These are phyloP conservation scores for Stenolophus ochropezus DNA, from an alignment of 2,888 invertebrate species.

Conservation along the genomic window DNA sequence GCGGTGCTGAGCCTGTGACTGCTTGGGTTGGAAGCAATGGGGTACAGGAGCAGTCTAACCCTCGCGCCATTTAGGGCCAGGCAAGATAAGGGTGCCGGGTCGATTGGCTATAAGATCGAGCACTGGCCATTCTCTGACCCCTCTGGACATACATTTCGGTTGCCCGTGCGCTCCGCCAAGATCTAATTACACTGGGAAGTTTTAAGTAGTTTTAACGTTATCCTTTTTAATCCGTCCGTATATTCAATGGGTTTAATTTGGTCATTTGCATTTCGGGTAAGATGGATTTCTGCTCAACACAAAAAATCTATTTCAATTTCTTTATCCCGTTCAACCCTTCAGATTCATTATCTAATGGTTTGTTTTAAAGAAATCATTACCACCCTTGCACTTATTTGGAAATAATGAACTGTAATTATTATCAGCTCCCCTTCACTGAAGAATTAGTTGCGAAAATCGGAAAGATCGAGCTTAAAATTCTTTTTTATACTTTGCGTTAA, in stretches of 20 bases:
- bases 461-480: too few relatives aligned
- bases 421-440: too few relatives aligned
- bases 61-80: slow-evolving; percentile 64
- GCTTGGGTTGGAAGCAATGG: neutral
- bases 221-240: slow-evolving; percentile 57
- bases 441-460: too few relatives aligned
- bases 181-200: slow-evolving; percentile 59
- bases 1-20: slow-evolving; percentile 67
- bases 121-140: slow-evolving; percentile 69
- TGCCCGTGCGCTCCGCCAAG: slow-evolving; percentile 57
- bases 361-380: neutral
- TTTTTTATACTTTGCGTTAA: too few relatives aligned
- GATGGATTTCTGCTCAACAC: slow-evolving; percentile 19
- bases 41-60: slow-evolving; percentile 63
- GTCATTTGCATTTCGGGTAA: slow-evolving; percentile 49
- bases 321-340: slow-evolving; percentile 13
- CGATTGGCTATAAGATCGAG: slow-evolving; percentile 70
- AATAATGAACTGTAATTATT: too few relatives aligned
- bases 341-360: neutral
- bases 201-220: slow-evolving; percentile 58
- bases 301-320: slow-evolving; percentile 39
- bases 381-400: neutral
- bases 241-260: slow-evolving; percentile 56
- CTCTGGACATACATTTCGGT: slow-evolving; percentile 68
- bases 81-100: slow-evolving; percentile 67